phyloP scores from a whole-genome alignment of 2,113 vertebrate genomes.

The Pedetes capensis region DNA sequence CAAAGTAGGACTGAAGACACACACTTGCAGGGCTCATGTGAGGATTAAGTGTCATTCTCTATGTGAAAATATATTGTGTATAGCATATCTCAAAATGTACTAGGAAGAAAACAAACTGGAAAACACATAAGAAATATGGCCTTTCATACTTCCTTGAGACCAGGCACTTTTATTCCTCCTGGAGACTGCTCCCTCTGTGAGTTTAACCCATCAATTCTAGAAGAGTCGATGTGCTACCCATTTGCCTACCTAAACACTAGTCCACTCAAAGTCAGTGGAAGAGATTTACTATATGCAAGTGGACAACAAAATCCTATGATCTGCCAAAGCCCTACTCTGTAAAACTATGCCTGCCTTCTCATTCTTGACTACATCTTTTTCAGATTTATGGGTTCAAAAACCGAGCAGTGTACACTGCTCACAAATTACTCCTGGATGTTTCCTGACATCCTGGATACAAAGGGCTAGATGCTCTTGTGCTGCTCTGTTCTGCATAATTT shows the following conservation, averaged over 20 bases:
- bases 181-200: neutral
- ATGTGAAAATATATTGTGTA: neutral
- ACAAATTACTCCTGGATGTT: conserved; percentile 13
- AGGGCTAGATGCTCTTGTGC: neutral
- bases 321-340: neutral
- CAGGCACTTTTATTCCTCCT: neutral
- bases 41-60: neutral
- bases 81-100: neutral
- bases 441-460: neutral
- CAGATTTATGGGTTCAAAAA: conserved; percentile 22
- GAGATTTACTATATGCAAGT: neutral
- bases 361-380: neutral
- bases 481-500: neutral
- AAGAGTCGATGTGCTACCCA: neutral
- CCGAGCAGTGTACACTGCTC: neutral
- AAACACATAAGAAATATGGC: neutral
- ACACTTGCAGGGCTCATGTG: neutral
- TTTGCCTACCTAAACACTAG: neutral
- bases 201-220: neutral
- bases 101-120: neutral
- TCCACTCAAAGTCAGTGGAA: neutral
- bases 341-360: neutral
- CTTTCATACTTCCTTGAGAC: neutral
- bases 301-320: neutral
- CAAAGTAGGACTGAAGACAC: neutral